phyloP scores from a whole-genome alignment of 2,888 invertebrate species.

The Ptilodon capucinus region DNA sequence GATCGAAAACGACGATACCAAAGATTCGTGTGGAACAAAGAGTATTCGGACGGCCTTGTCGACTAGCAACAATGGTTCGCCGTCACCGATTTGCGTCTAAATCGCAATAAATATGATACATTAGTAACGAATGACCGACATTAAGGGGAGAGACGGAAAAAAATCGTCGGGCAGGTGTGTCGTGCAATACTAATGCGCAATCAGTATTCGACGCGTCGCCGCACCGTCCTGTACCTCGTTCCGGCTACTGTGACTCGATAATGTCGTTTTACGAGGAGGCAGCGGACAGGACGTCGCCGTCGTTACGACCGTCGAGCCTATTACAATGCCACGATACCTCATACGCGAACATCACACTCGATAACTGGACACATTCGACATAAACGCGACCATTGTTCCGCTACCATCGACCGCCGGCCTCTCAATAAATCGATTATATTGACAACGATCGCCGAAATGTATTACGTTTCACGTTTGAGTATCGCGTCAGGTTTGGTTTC shows the following conservation, averaged over 20 bases:
- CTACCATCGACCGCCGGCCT: constrained; percentile 62
- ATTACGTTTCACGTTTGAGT: constrained; percentile 28
- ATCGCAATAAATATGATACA: constrained; percentile 78
- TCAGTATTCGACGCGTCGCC: constrained; percentile 77
- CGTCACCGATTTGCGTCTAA: constrained; percentile 60
- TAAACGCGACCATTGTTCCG: constrained; percentile 54
- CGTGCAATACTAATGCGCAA: constrained; percentile 80
- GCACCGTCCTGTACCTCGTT: constrained; percentile 81
- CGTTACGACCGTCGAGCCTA: constrained; percentile 78
- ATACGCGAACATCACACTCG: constrained; percentile 62
- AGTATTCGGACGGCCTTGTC: constrained; percentile 60
- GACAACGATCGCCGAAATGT: constrained; percentile 59
- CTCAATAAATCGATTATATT: constrained; percentile 42
- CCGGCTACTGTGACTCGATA: constrained; percentile 82
- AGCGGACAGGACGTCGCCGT: constrained; percentile 81
- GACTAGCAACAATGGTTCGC: constrained; percentile 62
- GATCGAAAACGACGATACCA: constrained; percentile 32
- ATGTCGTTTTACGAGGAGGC: constrained; percentile 81
- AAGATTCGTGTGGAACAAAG: constrained; percentile 36
- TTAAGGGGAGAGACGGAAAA: constrained; percentile 78
- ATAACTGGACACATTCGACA: constrained; percentile 48
- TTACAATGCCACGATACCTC: constrained; percentile 78
- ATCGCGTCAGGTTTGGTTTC: constrained; percentile 20
- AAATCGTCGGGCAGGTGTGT: constrained; percentile 79
- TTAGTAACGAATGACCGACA: constrained; percentile 80